Percentiles rank a stretch among this genome's conserved stretches.
Evolutionary conservation across 1,140 invertebrate genomes (phyloP).

Genomic region (Eufriesea mexicana): DNA sequence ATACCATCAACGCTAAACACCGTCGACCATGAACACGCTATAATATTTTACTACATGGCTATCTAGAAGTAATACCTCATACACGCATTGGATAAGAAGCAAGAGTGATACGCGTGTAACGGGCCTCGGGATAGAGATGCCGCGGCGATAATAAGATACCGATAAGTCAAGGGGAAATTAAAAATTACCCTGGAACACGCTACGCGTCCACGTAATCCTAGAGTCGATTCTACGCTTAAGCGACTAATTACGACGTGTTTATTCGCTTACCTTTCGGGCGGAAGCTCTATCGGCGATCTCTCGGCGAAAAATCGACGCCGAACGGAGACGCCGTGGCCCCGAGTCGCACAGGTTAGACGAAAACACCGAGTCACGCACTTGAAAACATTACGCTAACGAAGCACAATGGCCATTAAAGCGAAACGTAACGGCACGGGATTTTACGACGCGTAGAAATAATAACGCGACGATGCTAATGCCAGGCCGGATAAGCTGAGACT

Average conservation of each 20-base stretch:
- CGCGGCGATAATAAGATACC: constrained; percentile 24
- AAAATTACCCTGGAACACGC: constrained; percentile 3
- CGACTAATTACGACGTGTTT: not conserved
- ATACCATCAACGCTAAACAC: constrained; percentile 48
- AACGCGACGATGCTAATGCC: not conserved
- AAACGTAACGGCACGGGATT: not conserved
- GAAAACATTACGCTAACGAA: not conserved
- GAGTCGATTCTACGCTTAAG: not conserved
- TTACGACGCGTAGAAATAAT: not conserved
- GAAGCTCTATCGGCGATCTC: not conserved
- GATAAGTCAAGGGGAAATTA: constrained; percentile 8
- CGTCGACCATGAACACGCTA: constrained; percentile 44
- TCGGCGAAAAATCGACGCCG: not conserved
- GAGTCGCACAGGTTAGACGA: not conserved
- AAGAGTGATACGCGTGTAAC: constrained; percentile 18
- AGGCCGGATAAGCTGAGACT: not conserved
- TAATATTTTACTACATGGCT: constrained; percentile 40
- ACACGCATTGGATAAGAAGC: constrained; percentile 20
- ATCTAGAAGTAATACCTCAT: constrained; percentile 34
- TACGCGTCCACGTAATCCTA: not conserved
- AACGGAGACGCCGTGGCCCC: not conserved
- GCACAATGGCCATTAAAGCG: not conserved
- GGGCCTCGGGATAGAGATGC: constrained; percentile 7
- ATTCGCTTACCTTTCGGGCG: not conserved
- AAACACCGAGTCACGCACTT: not conserved